Evolutionary conservation across 35 echinoderm and acorn worm species (phyloP).

Genomic region (Anneissia japonica): DNA sequence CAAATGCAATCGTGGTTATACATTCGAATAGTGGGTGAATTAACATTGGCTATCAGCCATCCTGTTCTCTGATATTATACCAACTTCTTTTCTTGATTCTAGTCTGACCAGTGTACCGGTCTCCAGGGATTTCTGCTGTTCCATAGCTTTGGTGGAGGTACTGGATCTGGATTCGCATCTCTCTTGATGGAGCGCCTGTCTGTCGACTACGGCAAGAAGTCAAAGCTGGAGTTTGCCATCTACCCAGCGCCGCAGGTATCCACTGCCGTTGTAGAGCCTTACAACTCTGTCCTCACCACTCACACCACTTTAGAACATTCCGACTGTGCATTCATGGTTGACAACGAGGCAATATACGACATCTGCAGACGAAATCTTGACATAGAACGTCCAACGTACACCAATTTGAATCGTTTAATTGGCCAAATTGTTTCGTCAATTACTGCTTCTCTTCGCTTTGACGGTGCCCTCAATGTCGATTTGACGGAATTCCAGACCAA

Average conservation of each 20-base stretch:
- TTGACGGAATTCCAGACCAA: constrained; percentile 65
- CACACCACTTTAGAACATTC: constrained; percentile 34
- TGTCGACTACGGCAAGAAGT: constrained; percentile 57
- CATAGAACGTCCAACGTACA: constrained; percentile 31
- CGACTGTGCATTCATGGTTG: constrained; percentile 34
- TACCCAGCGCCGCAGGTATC: constrained; percentile 30
- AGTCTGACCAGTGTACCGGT: constrained; percentile 23
- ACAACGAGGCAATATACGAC: constrained; percentile 43
- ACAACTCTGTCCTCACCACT: constrained; percentile 28
- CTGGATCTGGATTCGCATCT: constrained; percentile 35
- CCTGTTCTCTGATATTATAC: no score
- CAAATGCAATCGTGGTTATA: no score
- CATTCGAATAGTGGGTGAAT: no score
- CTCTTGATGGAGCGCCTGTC: constrained; percentile 60
- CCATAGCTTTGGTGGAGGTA: constrained; percentile 36
- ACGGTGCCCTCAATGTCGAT: constrained; percentile 59
- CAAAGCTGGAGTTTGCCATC: constrained; percentile 23
- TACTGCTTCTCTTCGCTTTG: constrained; percentile 55
- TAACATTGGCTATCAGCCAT: no score
- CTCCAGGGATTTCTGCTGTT: constrained; percentile 35
- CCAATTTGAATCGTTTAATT: constrained; percentile 32
- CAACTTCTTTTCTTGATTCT: no score
- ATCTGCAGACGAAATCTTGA: constrained; percentile 33
- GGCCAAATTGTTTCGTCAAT: constrained; percentile 38
- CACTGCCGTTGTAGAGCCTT: constrained; percentile 34